Percentiles rank a stretch among this genome's conserved stretches.
Conservation (phyloP, 2,888 invertebrate species). For the Drosophila mimetica region DNA sequence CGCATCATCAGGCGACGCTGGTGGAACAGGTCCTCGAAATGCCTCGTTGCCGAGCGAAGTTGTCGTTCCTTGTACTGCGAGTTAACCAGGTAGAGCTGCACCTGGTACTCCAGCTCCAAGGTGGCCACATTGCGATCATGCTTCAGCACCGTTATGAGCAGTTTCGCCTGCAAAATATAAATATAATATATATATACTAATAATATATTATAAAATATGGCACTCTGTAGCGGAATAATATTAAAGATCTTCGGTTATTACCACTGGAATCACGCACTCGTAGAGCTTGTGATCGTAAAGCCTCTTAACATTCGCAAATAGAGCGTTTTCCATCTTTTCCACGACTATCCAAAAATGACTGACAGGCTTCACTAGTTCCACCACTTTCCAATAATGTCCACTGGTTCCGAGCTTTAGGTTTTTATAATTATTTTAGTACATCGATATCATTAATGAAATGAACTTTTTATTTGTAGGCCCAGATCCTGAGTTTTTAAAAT, state of each 20-base stretch:
- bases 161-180: slow-evolving; percentile 86
- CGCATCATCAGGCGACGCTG: slow-evolving; percentile 79
- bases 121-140: slow-evolving; percentile 85
- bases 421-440: too few species aligned
- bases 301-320: slow-evolving; percentile 88
- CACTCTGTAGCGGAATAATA: neutral
- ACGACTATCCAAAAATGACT: neutral
- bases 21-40: slow-evolving; percentile 86
- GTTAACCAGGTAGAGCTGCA: slow-evolving; percentile 89
- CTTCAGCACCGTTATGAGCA: slow-evolving; percentile 88
- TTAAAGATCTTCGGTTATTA: slow-evolving; percentile 81
- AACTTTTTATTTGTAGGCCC: too few species aligned
- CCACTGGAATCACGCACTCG: slow-evolving; percentile 89
- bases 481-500: too few species aligned
- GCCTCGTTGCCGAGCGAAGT: slow-evolving; percentile 88
- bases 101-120: slow-evolving; percentile 88
- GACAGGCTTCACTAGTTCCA: neutral
- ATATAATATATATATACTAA: too few species aligned
- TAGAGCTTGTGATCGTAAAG: slow-evolving; percentile 90
- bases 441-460: too few species aligned
- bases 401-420: neutral
- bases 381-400: neutral
- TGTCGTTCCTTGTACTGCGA: slow-evolving; percentile 88
- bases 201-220: too few species aligned
- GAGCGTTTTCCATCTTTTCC: slow-evolving; percentile 85